phyloP scores from a whole-genome alignment of 2,113 vertebrate species.

The Ceyx cyanopectus region DNA sequence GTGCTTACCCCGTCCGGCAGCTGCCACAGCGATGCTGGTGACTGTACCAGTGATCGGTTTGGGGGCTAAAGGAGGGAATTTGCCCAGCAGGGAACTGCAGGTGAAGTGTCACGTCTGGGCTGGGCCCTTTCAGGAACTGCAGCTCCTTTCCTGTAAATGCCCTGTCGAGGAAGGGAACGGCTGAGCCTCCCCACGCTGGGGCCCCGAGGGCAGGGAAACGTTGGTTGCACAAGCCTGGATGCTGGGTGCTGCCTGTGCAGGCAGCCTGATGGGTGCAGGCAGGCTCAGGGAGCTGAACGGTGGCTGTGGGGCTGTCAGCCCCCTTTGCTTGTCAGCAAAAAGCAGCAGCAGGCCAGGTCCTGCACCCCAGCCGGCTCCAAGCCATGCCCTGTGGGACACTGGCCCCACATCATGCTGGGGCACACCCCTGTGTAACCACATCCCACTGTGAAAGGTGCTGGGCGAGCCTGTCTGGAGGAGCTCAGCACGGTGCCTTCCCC shows the following conservation, averaged over 20 bases:
- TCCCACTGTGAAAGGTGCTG: neutral
- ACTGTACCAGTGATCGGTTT: accelerated
- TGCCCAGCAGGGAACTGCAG: neutral
- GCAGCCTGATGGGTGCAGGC: neutral
- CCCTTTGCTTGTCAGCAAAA: neutral
- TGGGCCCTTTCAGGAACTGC: neutral
- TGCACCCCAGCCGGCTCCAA: neutral
- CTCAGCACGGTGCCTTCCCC: neutral
- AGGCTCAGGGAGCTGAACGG: neutral
- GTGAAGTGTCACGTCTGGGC: neutral
- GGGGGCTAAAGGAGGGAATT: neutral
- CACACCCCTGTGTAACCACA: accelerated
- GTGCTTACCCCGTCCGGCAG: neutral
- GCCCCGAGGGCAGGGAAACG: accelerated
- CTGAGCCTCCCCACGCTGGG: neutral
- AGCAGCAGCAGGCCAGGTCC: neutral
- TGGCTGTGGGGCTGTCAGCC: accelerated
- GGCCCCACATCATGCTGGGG: accelerated
- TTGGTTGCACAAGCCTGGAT: neutral
- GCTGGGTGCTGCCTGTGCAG: neutral
- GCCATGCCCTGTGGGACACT: accelerated
- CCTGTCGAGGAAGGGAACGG: neutral
- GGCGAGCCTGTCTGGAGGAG: neutral
- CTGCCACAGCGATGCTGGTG: accelerated
- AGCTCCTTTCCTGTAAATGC: neutral